Percentiles rank a stretch among this genome's conserved stretches.
phyloP scores from a whole-genome alignment of 2,113 vertebrate genomes.

The Aptenodytes patagonicus region DNA sequence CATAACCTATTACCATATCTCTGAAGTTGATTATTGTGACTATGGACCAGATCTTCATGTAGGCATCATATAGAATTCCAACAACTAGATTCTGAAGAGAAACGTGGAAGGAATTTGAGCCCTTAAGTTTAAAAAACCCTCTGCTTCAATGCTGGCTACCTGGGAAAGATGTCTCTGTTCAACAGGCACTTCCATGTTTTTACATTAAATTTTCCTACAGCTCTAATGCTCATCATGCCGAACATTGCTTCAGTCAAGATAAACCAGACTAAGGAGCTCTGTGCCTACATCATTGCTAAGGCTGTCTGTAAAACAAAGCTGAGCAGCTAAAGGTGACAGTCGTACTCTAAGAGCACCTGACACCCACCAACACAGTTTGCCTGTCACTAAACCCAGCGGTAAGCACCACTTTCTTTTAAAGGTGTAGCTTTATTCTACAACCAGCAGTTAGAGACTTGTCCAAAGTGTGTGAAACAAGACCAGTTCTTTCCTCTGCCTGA shows the following conservation, averaged over 20 bases:
- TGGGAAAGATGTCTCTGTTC: background rate
- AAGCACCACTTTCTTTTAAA: background rate
- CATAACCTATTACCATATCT: background rate
- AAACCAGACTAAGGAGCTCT: background rate
- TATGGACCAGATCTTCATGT: background rate
- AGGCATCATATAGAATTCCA: background rate
- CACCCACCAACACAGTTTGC: background rate
- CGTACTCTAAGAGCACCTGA: background rate
- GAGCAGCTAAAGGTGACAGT: background rate
- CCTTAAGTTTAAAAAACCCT: background rate
- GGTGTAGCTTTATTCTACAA: background rate
- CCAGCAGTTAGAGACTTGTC: background rate
- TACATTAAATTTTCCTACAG: background rate
- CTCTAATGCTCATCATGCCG: background rate
- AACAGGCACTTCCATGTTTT: background rate
- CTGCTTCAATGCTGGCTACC: background rate
- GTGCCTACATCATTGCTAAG: background rate
- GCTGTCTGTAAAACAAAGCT: background rate
- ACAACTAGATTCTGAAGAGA: background rate
- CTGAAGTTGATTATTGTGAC: slow-evolving; percentile 30
- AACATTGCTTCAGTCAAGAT: background rate
- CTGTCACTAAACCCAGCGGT: background rate
- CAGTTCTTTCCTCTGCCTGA: background rate
- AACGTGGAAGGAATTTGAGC: background rate
- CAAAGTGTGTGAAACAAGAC: background rate